Percentiles rank a stretch among this genome's conserved stretches.
phyloP scores from a whole-genome alignment of 1,140 invertebrate genomes.

The Bombus ignitus region DNA sequence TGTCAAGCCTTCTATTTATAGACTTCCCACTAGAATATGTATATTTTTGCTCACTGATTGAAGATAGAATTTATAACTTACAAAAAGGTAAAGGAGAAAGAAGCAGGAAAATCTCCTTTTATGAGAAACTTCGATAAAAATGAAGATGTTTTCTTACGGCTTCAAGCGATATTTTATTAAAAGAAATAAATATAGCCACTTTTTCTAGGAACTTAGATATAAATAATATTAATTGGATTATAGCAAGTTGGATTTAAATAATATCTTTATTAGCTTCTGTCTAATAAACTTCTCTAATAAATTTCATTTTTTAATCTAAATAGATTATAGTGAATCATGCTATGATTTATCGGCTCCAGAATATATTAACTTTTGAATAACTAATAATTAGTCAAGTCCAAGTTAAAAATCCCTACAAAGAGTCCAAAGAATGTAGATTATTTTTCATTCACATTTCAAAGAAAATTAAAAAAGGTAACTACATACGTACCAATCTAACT shows the following conservation, averaged over 20 bases:
- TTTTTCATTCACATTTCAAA: background rate
- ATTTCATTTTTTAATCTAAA: background rate
- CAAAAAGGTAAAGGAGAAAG: background rate
- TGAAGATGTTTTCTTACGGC: background rate
- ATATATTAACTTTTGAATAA: background rate
- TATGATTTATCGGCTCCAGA: background rate
- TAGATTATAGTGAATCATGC: background rate
- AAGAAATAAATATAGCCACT: no score
- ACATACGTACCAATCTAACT: no score
- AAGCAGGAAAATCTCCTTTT: background rate
- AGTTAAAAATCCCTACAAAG: background rate
- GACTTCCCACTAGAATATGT: background rate
- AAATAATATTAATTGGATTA: no score
- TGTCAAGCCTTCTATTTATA: background rate
- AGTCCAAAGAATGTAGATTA: background rate
- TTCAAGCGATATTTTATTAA: background rate
- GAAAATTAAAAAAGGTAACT: background rate
- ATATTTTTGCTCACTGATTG: background rate
- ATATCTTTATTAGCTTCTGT: no score
- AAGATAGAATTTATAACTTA: background rate
- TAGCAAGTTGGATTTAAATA: no score
- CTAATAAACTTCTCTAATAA: no score
- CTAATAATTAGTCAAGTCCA: background rate
- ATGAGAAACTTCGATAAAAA: background rate
- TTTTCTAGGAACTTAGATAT: no score